phyloP scores from a whole-genome alignment of 1,140 invertebrate species.

The Metopolophium dirhodum region DNA sequence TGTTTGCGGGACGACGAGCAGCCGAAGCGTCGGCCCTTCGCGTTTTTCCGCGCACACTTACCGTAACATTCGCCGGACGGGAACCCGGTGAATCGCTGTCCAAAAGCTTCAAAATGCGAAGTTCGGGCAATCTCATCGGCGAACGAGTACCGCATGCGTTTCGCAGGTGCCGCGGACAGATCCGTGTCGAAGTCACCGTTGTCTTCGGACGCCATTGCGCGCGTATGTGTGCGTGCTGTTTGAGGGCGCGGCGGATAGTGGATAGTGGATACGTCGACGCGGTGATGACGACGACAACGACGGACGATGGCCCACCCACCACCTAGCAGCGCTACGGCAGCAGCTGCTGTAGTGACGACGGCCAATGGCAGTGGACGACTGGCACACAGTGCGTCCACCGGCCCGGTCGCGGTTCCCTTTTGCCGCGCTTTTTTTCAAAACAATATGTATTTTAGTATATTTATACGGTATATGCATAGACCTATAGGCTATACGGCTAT shows the following conservation, averaged over 20 bases:
- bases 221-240: not conserved
- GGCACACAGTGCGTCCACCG: not conserved
- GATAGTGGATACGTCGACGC: slow-evolving; percentile 16
- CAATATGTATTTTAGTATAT: too few relatives aligned
- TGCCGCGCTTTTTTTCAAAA: slow-evolving; percentile 13
- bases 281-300: not conserved
- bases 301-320: not conserved
- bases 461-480: too few relatives aligned
- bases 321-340: not conserved
- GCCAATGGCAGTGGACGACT: not conserved
- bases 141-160: slow-evolving; percentile 55
- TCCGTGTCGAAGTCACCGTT: slow-evolving; percentile 47
- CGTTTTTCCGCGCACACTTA: not conserved
- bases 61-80: slow-evolving; percentile 49
- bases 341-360: not conserved
- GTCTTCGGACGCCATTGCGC: not conserved
- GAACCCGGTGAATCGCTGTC: slow-evolving; percentile 42
- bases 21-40: not conserved
- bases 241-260: slow-evolving; percentile 11
- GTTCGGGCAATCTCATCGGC: slow-evolving; percentile 42
- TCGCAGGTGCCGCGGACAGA: slow-evolving; percentile 42
- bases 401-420: not conserved
- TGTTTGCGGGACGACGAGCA: not conserved
- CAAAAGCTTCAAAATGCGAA: slow-evolving; percentile 46
- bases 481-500: too few relatives aligned